These are phyloP conservation scores for Lutraria rhynchaena DNA, from an alignment of 1,140 invertebrate species.

Conservation along the genomic window DNA sequence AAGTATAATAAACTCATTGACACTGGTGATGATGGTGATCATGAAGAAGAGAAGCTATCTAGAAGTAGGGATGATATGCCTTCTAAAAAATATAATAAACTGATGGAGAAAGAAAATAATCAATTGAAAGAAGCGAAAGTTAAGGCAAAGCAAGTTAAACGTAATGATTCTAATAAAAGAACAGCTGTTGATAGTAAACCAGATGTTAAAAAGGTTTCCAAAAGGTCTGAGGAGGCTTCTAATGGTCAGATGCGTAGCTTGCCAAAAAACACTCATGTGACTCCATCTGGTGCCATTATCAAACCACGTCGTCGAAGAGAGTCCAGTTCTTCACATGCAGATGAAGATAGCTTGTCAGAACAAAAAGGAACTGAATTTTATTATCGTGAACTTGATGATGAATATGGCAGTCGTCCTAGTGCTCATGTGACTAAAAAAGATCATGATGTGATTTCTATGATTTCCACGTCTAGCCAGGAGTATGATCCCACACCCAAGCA, in stretches of 20 bases:
- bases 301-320: conserved; percentile 58
- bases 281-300: conserved; percentile 30
- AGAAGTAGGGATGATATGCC: conserved; percentile 56
- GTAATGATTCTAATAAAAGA: conserved; percentile 3
- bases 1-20: conserved; percentile 79
- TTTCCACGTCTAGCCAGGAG: conserved; percentile 58
- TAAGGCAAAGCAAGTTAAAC: background rate
- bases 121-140: conserved; percentile 75
- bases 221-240: conserved; percentile 20
- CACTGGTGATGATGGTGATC: conserved; percentile 64
- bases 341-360: conserved; percentile 73
- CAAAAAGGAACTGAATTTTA: conserved; percentile 72
- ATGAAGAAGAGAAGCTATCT: conserved; percentile 32
- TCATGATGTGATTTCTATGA: conserved; percentile 57
- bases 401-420: conserved; percentile 77
- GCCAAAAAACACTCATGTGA: conserved; percentile 49
- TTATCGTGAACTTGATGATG: conserved; percentile 81
- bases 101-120: background rate
- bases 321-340: conserved; percentile 76
- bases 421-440: conserved; percentile 62
- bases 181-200: conserved; percentile 6
- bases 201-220: conserved; percentile 9
- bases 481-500: conserved; percentile 56
- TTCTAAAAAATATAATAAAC: conserved; percentile 50
- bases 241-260: conserved; percentile 23